A percentile compares a stretch with the other conserved stretches of the same genome.
Evolutionary conservation across 1,140 invertebrate species (phyloP).

Genomic region (Papilio aristodemus): DNA sequence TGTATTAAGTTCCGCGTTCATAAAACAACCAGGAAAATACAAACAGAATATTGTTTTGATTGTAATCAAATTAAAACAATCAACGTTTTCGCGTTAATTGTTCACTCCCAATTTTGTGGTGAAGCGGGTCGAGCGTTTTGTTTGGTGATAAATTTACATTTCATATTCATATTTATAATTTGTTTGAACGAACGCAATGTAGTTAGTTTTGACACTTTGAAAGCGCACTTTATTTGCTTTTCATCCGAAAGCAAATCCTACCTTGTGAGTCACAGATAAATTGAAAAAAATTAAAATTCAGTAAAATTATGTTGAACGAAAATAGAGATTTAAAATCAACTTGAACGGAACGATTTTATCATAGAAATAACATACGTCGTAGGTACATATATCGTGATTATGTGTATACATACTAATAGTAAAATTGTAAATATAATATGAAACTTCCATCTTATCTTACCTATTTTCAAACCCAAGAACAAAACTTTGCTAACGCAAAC

Average conservation of each 20-base stretch:
- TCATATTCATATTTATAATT: slow-evolving; percentile 27
- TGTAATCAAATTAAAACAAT: slow-evolving; percentile 32
- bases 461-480: slow-evolving; percentile 20
- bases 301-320: too few species aligned
- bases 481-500: slow-evolving; percentile 21
- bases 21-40: slow-evolving; percentile 10
- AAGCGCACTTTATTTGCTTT: background rate
- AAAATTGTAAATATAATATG: slow-evolving; percentile 6
- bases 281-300: too few species aligned
- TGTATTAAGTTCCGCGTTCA: slow-evolving; percentile 27
- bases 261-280: too few species aligned
- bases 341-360: too few species aligned
- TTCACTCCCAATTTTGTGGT: slow-evolving; percentile 23
- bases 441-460: slow-evolving; percentile 16
- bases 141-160: slow-evolving; percentile 24
- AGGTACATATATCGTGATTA: too few species aligned
- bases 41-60: slow-evolving; percentile 30
- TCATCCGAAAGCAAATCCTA: too few species aligned
- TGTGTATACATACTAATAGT: background rate
- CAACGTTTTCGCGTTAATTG: slow-evolving; percentile 24
- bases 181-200: background rate
- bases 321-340: too few species aligned
- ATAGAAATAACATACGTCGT: too few species aligned
- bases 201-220: background rate
- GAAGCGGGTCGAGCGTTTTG: background rate